Evolutionary conservation across 2,888 invertebrate species (phyloP), one percentile per base, ranked within the genome.

Genomic region (Erannis defoliaria): DNA sequence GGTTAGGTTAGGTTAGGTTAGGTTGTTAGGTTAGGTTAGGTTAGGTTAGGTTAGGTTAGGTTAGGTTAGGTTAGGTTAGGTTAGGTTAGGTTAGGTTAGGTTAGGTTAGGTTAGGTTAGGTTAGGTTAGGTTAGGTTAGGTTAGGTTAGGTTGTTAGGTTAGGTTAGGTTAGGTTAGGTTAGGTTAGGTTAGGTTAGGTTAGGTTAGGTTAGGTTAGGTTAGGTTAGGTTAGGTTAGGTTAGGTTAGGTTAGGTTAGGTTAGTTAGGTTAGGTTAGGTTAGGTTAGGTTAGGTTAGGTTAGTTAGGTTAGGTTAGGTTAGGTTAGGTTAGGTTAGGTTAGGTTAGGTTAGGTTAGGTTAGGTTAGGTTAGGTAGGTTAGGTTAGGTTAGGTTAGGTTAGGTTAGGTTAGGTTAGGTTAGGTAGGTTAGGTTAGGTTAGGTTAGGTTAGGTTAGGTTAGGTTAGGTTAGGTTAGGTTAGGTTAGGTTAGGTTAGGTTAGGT

Each of bases 231-330:
- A 29, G 29, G 29, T 29, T 29, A 29, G 29, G 60, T 60, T 61
- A 61, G 61, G 61, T 61, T 61, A 55, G 50, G 61, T 62, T 62
- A 62, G 62, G 55, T 62, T 61, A 53, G 46, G 62, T 62, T 62
- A 62, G 62, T n/a, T n/a, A n/a, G n/a, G n/a, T n/a, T n/a, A n/a
- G n/a, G 62, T 62, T 62, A 56, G 51, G 62, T 62, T 62, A 56
- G 62, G 55, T 51, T 29, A 29, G 29, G 61, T 61, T 61, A 61
- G 61, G 61, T 61, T 61, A 61, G 61, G 61, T 61, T 58, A 58
- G 58, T 58, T 58, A 58, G 58, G 58, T 58, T 58, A 58, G 58
- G 59, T 53, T 59, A 53, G 53, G 59, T 54, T 60, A 54, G 54
- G 59, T 54, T 60, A 54, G 54, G 58, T 58, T 58, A 58, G 58